Conservation (phyloP, 30 jellyfish, hydroid and myxozoan species). For the Aurelia coerulea region DNA sequence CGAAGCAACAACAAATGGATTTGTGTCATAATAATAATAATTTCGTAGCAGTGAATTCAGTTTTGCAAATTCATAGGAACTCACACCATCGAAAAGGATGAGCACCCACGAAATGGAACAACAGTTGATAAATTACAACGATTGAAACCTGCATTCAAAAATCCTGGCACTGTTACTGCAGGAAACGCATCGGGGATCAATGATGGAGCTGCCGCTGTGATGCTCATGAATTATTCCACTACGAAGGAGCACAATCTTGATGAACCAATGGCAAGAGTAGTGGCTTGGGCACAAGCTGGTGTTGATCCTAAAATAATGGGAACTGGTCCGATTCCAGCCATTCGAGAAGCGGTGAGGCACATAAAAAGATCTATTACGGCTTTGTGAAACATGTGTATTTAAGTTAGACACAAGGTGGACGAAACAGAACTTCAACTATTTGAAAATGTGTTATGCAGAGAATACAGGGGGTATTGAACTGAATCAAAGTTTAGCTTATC, state of each 20-base stretch:
- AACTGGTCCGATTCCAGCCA: slow-evolving; percentile 93
- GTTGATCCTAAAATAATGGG: slow-evolving; percentile 98
- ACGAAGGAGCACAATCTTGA: slow-evolving; percentile 23
- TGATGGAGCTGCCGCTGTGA: slow-evolving; percentile 98
- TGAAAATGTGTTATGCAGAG: no score
- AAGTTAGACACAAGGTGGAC: no score
- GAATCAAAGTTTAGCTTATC: no score
- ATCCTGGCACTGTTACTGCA: slow-evolving; percentile 95
- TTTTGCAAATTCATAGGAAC: slow-evolving; percentile 31
- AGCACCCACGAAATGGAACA: slow-evolving; percentile 86
- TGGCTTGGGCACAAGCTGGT: slow-evolving; percentile 95
- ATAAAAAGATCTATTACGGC: not conserved
- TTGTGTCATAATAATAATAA: no score
- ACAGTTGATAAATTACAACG: slow-evolving; percentile 53
- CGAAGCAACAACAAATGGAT: no score
- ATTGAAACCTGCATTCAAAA: slow-evolving; percentile 77
- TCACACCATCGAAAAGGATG: slow-evolving; percentile 44
- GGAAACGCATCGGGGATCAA: slow-evolving; percentile 94
- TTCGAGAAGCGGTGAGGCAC: slow-evolving; percentile 75
- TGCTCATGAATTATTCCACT: slow-evolving; percentile 64
- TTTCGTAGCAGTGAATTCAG: no score
- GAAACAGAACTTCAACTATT: no score
- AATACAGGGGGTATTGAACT: no score
- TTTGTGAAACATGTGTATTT: no score
- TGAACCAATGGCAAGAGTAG: slow-evolving; percentile 86